A percentile compares a stretch with the other conserved stretches of the same genome.
These are phyloP conservation scores for Scatophagus argus DNA, from an alignment of 2,113 vertebrate genomes.

Conservation along the genomic window DNA sequence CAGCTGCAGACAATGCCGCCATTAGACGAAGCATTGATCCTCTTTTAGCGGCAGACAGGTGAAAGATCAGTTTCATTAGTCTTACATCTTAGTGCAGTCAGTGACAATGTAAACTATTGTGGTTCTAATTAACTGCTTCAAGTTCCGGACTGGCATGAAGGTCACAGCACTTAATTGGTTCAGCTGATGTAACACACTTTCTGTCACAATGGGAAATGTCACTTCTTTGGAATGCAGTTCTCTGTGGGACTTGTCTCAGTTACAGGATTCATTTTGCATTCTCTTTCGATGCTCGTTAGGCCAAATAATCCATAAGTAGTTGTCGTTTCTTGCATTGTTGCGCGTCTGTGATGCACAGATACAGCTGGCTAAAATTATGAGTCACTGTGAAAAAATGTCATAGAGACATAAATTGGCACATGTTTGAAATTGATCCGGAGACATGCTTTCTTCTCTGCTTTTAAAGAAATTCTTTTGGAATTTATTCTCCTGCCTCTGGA, in stretches of 20 bases:
- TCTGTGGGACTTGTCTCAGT: background rate
- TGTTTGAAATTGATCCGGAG: background rate
- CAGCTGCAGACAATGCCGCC: background rate
- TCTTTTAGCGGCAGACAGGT: constrained; percentile 20
- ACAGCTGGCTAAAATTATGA: background rate
- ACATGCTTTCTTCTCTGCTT: background rate
- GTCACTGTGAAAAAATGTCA: background rate
- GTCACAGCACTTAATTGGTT: constrained; percentile 39
- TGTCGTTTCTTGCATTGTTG: background rate
- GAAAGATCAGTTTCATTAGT: constrained; percentile 52
- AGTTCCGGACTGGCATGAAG: constrained; percentile 16
- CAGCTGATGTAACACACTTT: constrained; percentile 13
- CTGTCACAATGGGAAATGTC: constrained; percentile 17
- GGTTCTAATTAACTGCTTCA: constrained; percentile 42
- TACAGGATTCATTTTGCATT: constrained; percentile 4
- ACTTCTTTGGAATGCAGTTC: background rate
- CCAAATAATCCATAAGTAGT: constrained; percentile 5
- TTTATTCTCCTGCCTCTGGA: background rate
- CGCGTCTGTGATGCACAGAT: background rate
- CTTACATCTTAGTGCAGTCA: constrained; percentile 30
- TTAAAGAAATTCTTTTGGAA: background rate
- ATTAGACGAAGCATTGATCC: constrained; percentile 27
- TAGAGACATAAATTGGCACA: background rate
- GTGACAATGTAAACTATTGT: constrained; percentile 14
- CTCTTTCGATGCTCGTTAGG: background rate